phyloP scores from a whole-genome alignment of 2,113 vertebrate species.

The Dipodomys spectabilis region DNA sequence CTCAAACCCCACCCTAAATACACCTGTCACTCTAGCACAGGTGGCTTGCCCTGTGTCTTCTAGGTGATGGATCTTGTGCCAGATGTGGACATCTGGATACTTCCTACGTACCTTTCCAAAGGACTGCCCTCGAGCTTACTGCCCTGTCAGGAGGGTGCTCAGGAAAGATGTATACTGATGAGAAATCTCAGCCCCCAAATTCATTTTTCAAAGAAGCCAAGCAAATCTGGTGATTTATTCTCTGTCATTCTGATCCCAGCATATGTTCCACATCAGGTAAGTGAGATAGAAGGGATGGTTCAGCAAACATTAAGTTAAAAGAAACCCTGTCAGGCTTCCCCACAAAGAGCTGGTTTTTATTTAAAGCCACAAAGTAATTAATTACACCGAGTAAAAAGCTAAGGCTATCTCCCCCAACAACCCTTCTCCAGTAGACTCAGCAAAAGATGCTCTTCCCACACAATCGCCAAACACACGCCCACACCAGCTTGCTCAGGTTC shows the following conservation, averaged over 20 bases:
- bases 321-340: slow-evolving; percentile 75
- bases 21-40: background rate
- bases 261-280: slow-evolving; percentile 86
- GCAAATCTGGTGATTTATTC: slow-evolving; percentile 87
- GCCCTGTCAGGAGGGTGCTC: slow-evolving; percentile 68
- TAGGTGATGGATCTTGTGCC: slow-evolving; percentile 17
- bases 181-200: slow-evolving; percentile 81
- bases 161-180: slow-evolving; percentile 82
- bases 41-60: background rate
- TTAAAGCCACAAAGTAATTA: slow-evolving; percentile 83
- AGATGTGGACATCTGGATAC: slow-evolving; percentile 60
- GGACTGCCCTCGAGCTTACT: slow-evolving; percentile 57
- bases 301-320: slow-evolving; percentile 74
- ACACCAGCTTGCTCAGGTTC: fast-evolving
- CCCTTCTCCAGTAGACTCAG: background rate
- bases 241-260: slow-evolving; percentile 83
- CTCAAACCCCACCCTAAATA: background rate
- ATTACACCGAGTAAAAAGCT: slow-evolving; percentile 65
- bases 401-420: background rate
- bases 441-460: background rate
- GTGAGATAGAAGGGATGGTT: slow-evolving; percentile 77
- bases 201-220: slow-evolving; percentile 88
- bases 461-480: fast-evolving
- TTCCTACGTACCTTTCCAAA: background rate
- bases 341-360: slow-evolving; percentile 73